These are phyloP conservation scores for Smittia aterrima DNA, from an alignment of 2,888 invertebrate species.

Conservation along the genomic window DNA sequence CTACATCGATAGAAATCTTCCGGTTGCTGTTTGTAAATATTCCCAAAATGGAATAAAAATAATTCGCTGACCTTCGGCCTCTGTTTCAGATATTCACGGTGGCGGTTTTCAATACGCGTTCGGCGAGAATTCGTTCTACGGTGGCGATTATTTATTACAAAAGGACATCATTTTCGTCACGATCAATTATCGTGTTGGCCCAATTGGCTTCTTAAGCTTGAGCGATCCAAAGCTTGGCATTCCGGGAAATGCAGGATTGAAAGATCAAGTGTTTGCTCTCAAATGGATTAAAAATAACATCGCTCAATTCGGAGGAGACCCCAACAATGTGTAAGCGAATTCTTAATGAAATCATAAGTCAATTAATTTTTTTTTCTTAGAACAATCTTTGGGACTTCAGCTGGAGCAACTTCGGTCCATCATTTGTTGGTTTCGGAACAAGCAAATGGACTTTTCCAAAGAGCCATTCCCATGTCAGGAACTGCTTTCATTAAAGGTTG, in stretches of 20 bases:
- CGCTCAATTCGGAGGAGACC: conserved; percentile 22
- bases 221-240: conserved; percentile 22
- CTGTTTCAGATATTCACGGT: too few species aligned
- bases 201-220: conserved; percentile 47
- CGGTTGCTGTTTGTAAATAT: neutral
- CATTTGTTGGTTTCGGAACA: conserved; percentile 5
- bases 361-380: too few species aligned
- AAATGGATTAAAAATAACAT: conserved; percentile 32
- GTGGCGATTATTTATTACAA: conserved; percentile 55
- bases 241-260: conserved; percentile 35
- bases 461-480: conserved; percentile 34
- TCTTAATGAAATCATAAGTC: too few species aligned
- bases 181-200: conserved; percentile 56
- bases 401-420: conserved; percentile 21
- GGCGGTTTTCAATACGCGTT: neutral
- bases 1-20: neutral
- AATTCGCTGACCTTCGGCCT: too few species aligned
- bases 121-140: conserved; percentile 48
- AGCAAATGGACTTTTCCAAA: conserved; percentile 33
- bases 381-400: neutral
- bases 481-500: conserved; percentile 21
- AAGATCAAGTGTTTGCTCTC: conserved; percentile 23
- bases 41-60: neutral
- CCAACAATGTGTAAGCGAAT: too few species aligned
- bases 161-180: conserved; percentile 56